Evolutionary conservation across 1,140 invertebrate genomes (phyloP).

Genomic region (Belonocnema kinseyi): DNA sequence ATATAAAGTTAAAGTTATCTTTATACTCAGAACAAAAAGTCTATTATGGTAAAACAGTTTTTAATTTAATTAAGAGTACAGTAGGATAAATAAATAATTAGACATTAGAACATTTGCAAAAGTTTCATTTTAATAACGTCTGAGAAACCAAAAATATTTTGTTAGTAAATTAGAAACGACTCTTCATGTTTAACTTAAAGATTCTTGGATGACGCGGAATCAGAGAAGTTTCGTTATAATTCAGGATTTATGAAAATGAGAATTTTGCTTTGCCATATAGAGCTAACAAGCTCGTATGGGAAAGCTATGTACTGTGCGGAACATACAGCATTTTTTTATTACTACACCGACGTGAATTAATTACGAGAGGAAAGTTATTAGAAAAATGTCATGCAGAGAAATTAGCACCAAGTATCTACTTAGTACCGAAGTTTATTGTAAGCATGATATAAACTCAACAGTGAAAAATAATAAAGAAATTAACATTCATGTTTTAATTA

Average conservation of each 20-base stretch:
- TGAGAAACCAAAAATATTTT: not conserved
- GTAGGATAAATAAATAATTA: too few relatives aligned
- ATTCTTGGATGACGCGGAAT: not conserved
- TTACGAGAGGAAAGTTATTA: not conserved
- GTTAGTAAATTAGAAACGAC: not conserved
- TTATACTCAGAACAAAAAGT: too few relatives aligned
- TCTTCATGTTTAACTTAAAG: not conserved
- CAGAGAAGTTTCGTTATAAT: constrained; percentile 9
- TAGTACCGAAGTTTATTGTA: not conserved
- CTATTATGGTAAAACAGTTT: too few relatives aligned
- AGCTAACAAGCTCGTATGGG: constrained; percentile 8
- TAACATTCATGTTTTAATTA: too few relatives aligned
- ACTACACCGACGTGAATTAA: not conserved
- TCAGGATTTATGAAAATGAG: constrained; percentile 1
- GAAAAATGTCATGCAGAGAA: not conserved
- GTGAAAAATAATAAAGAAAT: too few relatives aligned
- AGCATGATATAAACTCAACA: too few relatives aligned
- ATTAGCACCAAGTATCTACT: not conserved
- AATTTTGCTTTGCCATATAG: not conserved
- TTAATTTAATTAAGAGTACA: too few relatives aligned
- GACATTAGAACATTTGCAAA: too few relatives aligned
- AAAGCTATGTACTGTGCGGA: not conserved
- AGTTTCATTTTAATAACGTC: too few relatives aligned
- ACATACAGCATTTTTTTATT: not conserved
- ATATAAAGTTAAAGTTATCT: too few relatives aligned